These are phyloP conservation scores for Aphodius granarius DNA, from an alignment of 2,888 invertebrate genomes.

Conservation along the genomic window DNA sequence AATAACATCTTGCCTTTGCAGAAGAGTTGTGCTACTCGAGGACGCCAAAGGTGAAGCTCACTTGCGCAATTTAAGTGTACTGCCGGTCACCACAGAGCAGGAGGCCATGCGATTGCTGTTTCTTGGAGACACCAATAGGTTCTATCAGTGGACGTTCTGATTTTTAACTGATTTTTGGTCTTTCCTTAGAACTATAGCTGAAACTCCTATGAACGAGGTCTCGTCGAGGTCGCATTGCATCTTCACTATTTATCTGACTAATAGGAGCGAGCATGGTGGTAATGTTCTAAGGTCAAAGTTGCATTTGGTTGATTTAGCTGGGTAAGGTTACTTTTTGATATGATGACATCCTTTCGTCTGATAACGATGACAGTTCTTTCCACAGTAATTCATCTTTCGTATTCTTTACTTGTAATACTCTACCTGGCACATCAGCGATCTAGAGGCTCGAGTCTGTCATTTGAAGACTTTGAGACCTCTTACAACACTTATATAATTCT, in stretches of 20 bases:
- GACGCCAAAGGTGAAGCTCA: conserved; percentile 55
- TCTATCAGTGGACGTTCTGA: conserved; percentile 13
- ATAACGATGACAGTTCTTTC: background rate
- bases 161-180: background rate
- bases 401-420: too few species aligned
- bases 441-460: too few species aligned
- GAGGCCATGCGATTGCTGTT: conserved; percentile 58
- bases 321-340: conserved; percentile 46
- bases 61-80: conserved; percentile 55
- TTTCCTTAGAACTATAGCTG: conserved; percentile 54
- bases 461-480: too few species aligned
- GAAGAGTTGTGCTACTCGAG: conserved; percentile 54
- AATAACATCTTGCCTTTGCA: conserved; percentile 36
- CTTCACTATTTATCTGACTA: conserved; percentile 57
- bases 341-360: background rate
- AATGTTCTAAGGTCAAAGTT: conserved; percentile 55
- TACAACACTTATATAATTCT: conserved; percentile 22
- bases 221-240: conserved; percentile 61
- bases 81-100: conserved; percentile 53
- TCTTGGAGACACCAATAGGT: conserved; percentile 58
- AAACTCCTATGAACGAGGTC: conserved; percentile 59
- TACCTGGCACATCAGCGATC: too few species aligned
- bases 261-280: conserved; percentile 45
- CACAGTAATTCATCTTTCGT: too few species aligned
- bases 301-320: conserved; percentile 59